These are phyloP conservation scores for Bembecia ichneumoniformis DNA, from an alignment of 2,888 invertebrate species.

Conservation along the genomic window DNA sequence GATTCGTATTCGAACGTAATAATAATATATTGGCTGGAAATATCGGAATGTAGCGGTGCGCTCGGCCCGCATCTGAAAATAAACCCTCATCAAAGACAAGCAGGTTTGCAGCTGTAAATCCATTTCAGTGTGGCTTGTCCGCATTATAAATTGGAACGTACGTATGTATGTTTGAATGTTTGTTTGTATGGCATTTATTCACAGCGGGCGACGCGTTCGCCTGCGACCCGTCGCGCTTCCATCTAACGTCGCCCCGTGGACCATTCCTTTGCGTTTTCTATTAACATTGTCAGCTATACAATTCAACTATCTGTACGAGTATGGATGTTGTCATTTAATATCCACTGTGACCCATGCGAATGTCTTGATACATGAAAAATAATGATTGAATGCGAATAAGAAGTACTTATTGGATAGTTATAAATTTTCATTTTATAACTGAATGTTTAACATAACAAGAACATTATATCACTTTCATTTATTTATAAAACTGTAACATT, in stretches of 20 bases:
- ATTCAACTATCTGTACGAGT: constrained; percentile 49
- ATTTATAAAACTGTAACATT: too few species aligned
- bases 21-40: constrained; percentile 68
- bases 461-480: too few species aligned
- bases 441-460: too few species aligned
- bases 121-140: constrained; percentile 69
- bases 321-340: constrained; percentile 57
- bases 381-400: too few species aligned
- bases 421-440: too few species aligned
- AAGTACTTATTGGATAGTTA: too few species aligned
- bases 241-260: constrained; percentile 37
- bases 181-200: constrained; percentile 18
- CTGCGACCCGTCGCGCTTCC: constrained; percentile 36
- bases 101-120: constrained; percentile 72
- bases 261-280: constrained; percentile 61
- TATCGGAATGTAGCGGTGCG: constrained; percentile 68
- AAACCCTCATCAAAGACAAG: constrained; percentile 72
- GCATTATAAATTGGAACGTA: constrained; percentile 65
- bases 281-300: constrained; percentile 55
- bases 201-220: constrained; percentile 16
- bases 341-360: constrained; percentile 4
- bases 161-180: constrained; percentile 25
- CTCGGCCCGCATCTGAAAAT: constrained; percentile 64
- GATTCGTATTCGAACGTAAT: constrained; percentile 65
- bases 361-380: too few species aligned